Conservation (phyloP, 2,888 invertebrate genomes). For the Acrobasis repandana region DNA sequence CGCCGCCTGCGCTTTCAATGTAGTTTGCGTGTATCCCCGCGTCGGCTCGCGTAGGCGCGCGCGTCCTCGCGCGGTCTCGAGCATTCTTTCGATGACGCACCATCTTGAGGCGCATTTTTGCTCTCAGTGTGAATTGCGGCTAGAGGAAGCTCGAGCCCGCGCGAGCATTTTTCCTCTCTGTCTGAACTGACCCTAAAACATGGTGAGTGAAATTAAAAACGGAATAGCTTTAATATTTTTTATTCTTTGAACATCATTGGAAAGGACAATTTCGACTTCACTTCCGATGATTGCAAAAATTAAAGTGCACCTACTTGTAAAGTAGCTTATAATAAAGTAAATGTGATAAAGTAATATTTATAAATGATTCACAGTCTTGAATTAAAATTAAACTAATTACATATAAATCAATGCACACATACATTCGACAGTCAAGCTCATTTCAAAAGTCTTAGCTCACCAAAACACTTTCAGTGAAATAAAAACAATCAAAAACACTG, state of each 20-base stretch:
- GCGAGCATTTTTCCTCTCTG: too few relatives aligned
- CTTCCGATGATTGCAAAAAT: constrained; percentile 6
- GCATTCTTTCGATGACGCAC: too few relatives aligned
- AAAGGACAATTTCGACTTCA: constrained; percentile 14
- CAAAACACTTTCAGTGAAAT: too few relatives aligned
- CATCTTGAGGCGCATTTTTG: too few relatives aligned
- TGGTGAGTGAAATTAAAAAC: constrained; percentile 3
- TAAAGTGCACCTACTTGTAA: constrained; percentile 26
- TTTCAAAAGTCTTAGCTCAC: not conserved
- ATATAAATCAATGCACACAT: constrained; percentile 23
- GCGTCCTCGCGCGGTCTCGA: too few relatives aligned
- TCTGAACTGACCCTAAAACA: too few relatives aligned
- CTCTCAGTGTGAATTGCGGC: too few relatives aligned
- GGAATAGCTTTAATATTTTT: constrained; percentile 13
- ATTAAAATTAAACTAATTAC: constrained; percentile 49
- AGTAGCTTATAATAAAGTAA: constrained; percentile 38
- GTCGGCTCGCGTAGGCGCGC: too few relatives aligned
- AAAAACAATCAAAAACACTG: too few relatives aligned
- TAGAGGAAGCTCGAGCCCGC: too few relatives aligned
- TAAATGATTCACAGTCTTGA: constrained; percentile 60
- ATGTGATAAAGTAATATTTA: constrained; percentile 45
- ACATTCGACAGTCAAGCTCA: constrained; percentile 4
- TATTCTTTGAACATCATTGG: constrained; percentile 18
- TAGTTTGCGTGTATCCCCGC: too few relatives aligned
- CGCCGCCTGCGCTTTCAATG: too few relatives aligned